phyloP scores from a whole-genome alignment of 2,113 vertebrate genomes.

The Empidonax alnorum region DNA sequence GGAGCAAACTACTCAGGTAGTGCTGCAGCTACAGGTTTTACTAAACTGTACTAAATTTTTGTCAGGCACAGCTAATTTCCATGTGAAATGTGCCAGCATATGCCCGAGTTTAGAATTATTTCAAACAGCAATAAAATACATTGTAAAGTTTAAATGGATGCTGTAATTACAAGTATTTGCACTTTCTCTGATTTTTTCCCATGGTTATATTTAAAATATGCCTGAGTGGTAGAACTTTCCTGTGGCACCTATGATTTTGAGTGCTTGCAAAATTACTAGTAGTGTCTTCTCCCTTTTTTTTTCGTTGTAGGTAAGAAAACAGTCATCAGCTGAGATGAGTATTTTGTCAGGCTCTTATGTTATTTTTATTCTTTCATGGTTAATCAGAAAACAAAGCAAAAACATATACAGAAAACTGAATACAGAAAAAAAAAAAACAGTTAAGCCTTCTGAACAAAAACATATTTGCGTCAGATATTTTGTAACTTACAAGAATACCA shows the following conservation, averaged over 20 bases:
- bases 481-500: neutral
- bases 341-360: neutral
- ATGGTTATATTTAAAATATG: conserved; percentile 11
- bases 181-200: conserved; percentile 1
- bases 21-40: neutral
- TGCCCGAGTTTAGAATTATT: neutral
- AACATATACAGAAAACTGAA: neutral
- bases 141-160: conserved; percentile 22
- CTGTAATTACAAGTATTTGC: conserved; percentile 34
- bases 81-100: neutral
- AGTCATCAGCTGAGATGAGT: neutral
- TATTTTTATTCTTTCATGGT: neutral
- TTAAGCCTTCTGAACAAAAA: neutral
- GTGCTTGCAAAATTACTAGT: neutral
- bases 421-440: neutral
- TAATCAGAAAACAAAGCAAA: conserved; percentile 22
- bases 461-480: neutral
- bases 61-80: neutral
- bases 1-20: neutral
- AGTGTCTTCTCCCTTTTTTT: neutral
- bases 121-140: neutral
- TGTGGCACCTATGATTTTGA: neutral
- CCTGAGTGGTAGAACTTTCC: neutral
- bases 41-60: neutral
- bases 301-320: conserved; percentile 6